Conservation (phyloP, 2,797 vertebrate species). For the Rhabdomys pumilio region DNA sequence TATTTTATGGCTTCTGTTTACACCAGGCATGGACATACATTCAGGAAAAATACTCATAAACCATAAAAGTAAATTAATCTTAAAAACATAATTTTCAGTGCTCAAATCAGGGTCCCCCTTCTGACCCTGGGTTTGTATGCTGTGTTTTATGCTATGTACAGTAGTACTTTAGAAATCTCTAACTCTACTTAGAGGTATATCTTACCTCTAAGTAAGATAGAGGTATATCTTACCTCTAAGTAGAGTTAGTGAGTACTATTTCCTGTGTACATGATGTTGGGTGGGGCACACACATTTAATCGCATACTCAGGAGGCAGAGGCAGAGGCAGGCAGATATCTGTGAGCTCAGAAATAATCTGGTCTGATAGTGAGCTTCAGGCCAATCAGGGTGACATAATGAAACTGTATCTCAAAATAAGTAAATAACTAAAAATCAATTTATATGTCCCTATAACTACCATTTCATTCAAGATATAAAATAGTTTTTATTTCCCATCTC, state of each 20-base stretch:
- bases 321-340: background rate
- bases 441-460: background rate
- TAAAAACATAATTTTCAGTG: constrained; percentile 1
- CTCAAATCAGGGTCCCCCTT: background rate
- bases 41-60: background rate
- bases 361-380: background rate
- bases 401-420: background rate
- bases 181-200: background rate
- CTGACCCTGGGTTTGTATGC: constrained; percentile 23
- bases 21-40: background rate
- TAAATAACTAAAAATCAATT: background rate
- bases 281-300: background rate
- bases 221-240: background rate
- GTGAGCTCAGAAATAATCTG: background rate
- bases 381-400: background rate
- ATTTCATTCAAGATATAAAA: background rate
- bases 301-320: background rate
- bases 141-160: constrained; percentile 23
- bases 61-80: background rate
- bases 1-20: background rate
- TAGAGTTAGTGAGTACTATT: background rate
- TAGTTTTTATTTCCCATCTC: background rate
- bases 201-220: background rate
- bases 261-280: background rate
- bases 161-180: background rate